phyloP scores from a whole-genome alignment of 2,888 invertebrate species.

The Epicampocera succincta region DNA sequence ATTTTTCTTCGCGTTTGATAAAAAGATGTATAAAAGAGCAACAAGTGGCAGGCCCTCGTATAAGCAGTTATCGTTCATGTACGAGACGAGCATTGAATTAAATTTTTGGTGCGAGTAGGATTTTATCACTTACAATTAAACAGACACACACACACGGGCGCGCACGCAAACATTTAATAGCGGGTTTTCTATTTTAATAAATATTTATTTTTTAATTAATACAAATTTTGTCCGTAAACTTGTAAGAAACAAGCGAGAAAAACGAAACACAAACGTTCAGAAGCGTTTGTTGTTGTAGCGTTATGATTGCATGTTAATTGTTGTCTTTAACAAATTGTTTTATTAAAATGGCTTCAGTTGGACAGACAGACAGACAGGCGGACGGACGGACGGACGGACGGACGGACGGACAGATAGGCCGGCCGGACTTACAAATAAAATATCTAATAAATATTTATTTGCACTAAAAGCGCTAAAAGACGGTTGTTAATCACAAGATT shows the following conservation, averaged over 20 bases:
- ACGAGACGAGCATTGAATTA: not conserved
- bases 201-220: conserved; percentile 51
- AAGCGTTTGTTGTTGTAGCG: conserved; percentile 30
- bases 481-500: conserved; percentile 22
- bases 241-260: conserved; percentile 4
- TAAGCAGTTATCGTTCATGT: not conserved
- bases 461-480: not conserved
- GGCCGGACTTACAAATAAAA: not conserved
- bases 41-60: not conserved
- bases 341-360: conserved; percentile 5
- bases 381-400: no score
- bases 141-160: not conserved
- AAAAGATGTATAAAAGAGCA: no score
- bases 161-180: not conserved
- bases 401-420: no score
- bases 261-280: not conserved
- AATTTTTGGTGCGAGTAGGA: not conserved
- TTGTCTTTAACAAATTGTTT: conserved; percentile 53
- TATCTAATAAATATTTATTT: conserved; percentile 21
- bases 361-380: no score
- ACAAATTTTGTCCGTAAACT: conserved; percentile 37
- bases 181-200: conserved; percentile 30
- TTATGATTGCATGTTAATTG: conserved; percentile 52
- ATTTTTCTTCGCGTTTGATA: no score
- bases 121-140: not conserved